These are phyloP conservation scores for Atta colombica DNA, from an alignment of 1,140 invertebrate genomes.

Conservation along the genomic window DNA sequence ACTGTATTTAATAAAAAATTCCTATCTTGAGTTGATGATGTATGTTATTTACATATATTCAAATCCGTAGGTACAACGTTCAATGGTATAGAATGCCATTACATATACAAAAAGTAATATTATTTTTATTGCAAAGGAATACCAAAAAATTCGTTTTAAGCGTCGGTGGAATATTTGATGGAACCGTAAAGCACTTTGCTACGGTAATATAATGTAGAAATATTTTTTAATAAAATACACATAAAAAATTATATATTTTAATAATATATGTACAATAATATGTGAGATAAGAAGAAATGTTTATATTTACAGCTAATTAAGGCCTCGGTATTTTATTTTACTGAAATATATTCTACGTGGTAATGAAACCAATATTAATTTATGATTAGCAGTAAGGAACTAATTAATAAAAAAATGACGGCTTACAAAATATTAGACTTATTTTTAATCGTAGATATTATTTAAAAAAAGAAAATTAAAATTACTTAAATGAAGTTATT, in stretches of 20 bases:
- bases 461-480: too few species aligned
- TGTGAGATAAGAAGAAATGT: neutral
- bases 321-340: slow-evolving; percentile 29
- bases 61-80: slow-evolving; percentile 16
- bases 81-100: slow-evolving; percentile 17
- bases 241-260: neutral
- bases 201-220: neutral
- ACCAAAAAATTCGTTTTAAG: neutral
- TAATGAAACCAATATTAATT: neutral
- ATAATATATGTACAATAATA: too few species aligned
- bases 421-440: too few species aligned
- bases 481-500: too few species aligned
- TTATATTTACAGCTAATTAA: slow-evolving; percentile 2
- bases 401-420: neutral
- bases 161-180: neutral
- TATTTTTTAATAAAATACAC: neutral
- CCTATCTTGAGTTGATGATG: neutral
- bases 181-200: neutral
- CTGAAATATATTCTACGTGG: neutral
- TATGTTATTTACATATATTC: too few species aligned
- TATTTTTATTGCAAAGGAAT: slow-evolving; percentile 6
- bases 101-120: neutral
- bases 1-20: too few species aligned
- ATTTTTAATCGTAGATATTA: too few species aligned
- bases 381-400: neutral